Evolutionary conservation across 2,797 vertebrate genomes (phyloP), one percentile per base, ranked within the genome.

Genomic region (Phoeniculus purpureus): DNA sequence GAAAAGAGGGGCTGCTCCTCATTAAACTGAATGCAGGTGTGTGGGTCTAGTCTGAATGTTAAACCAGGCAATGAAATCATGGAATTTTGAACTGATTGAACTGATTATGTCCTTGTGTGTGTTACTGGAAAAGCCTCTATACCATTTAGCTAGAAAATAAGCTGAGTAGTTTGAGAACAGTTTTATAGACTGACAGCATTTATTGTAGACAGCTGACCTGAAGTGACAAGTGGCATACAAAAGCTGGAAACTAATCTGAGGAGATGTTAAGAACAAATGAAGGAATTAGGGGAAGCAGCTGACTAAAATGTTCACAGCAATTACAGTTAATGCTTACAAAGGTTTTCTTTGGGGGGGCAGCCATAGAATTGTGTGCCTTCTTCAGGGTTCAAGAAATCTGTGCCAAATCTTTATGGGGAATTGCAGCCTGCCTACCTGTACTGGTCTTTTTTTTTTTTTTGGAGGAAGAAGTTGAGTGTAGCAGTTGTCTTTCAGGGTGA

Each of bases 401-500:
- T 47, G 32, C 0, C 2, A 40, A 23, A 17, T 37, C 21, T 78
- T 77, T 3, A 4, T 29, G 7, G 40, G 10, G 15, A 50, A 19
- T 45, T 8, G 4, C 31, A 74, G 55, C 23, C 34, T 73, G 37
- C 18, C 26, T 80, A 13, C 10, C 34, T 78, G 1, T 74, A 54
- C 29, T 73, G 22, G 12, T 9, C 1, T 0, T 29, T 12, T 61
- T 77, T 12, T 9, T 1, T 0, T 29, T 12, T 61, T 77, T 12
- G 10, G 12, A 62, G 22, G 32, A 65, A 37, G 47, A 37, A 3
- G 8, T 34, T 6, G 67, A 32, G 45, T 77, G n/a, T 27, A 70
- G 12, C 51, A 58, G 43, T 15, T 29, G 21, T 31, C 45, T 20
- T 66, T 58, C 50, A 65, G 48, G 27, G 18, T 55, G 19, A 29